phyloP scores from a whole-genome alignment of 2,888 invertebrate genomes.

The Hypomecis atomaria region DNA sequence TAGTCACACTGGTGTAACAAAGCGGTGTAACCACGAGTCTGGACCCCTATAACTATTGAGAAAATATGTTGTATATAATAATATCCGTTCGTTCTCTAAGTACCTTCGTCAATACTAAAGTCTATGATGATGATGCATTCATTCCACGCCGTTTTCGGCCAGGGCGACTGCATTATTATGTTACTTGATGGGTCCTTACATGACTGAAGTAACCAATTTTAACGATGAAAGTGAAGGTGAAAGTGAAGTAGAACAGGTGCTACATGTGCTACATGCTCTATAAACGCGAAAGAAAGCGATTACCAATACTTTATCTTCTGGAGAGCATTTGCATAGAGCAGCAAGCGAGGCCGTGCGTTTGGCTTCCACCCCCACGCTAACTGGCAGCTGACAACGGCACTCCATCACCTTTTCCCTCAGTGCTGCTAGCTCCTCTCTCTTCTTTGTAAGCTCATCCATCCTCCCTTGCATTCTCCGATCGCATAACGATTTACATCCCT shows the following conservation, averaged over 20 bases:
- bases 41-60: no score
- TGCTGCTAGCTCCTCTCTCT: conserved; percentile 51
- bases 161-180: no score
- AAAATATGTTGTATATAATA: no score
- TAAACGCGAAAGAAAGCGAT: not conserved
- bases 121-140: no score
- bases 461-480: conserved; percentile 58
- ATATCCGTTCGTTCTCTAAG: no score
- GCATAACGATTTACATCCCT: conserved; percentile 64
- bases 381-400: conserved; percentile 70
- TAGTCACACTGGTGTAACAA: no score
- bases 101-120: no score
- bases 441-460: conserved; percentile 59
- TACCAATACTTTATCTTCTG: conserved; percentile 64
- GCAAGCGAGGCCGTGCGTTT: conserved; percentile 74
- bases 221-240: not conserved
- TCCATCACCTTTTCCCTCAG: conserved; percentile 62
- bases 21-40: no score
- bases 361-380: conserved; percentile 62
- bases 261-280: not conserved
- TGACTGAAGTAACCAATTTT: not conserved
- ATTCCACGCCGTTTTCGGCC: no score
- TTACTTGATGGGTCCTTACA: no score
- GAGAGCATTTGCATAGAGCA: conserved; percentile 66
- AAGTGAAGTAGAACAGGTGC: no score